Evolutionary conservation across 53 echinoderm and acorn worm species (phyloP).

Genomic region (Echinometra lucunter): DNA sequence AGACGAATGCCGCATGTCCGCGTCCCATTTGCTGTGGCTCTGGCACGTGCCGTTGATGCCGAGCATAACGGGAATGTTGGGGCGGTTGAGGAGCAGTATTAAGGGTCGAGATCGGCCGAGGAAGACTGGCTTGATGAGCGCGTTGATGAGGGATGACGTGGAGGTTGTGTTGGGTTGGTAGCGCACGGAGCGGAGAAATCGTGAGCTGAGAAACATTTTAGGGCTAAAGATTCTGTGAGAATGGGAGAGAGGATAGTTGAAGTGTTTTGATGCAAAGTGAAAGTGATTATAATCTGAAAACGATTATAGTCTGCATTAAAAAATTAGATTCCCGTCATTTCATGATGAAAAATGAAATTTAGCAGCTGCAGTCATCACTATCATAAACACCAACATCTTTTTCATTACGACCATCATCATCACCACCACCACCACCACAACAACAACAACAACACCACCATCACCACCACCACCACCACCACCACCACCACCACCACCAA

Average conservation of each 20-base stretch:
- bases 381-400: too few relatives aligned
- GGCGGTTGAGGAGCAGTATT: conserved; percentile 32
- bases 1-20: background rate
- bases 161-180: conserved; percentile 35
- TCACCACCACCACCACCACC: background rate
- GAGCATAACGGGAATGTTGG: conserved; percentile 25
- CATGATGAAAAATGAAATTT: background rate
- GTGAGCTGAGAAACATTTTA: conserved; percentile 63
- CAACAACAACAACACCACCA: background rate
- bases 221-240: background rate
- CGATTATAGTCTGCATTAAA: background rate
- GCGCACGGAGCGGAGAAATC: conserved; percentile 66
- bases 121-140: conserved; percentile 61
- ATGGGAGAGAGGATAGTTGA: too few relatives aligned
- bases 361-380: background rate
- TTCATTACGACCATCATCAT: too few relatives aligned
- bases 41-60: background rate
- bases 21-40: conserved; percentile 1
- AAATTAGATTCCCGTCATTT: background rate
- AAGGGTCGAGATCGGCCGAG: conserved; percentile 37
- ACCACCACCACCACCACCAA: background rate
- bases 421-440: background rate
- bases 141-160: conserved; percentile 10
- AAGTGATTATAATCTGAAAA: too few relatives aligned
- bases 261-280: too few relatives aligned